Conservation (phyloP, 2,888 invertebrate genomes). For the Dorcus hopei region DNA sequence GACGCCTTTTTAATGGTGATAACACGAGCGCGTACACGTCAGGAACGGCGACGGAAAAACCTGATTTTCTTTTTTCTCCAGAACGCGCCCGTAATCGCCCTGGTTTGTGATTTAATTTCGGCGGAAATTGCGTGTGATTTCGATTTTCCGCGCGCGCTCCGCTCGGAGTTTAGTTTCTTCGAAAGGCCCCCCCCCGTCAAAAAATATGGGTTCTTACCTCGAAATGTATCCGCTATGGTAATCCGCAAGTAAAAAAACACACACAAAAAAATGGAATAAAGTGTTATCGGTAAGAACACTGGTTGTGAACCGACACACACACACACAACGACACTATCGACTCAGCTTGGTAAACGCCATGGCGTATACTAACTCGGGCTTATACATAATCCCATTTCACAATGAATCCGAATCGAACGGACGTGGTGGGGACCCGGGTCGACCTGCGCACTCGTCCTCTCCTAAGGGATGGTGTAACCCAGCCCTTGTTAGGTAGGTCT, state of each 20-base stretch:
- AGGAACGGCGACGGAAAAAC: no score
- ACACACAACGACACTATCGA: slow-evolving; percentile 4
- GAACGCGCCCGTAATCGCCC: no score
- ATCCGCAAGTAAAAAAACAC: not conserved
- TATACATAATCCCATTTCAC: slow-evolving; percentile 4
- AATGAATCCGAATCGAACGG: slow-evolving; percentile 16
- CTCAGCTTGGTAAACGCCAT: slow-evolving; percentile 10
- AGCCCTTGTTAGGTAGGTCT: slow-evolving; percentile 19
- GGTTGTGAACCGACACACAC: slow-evolving; percentile 1
- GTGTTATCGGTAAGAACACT: slow-evolving; percentile 6
- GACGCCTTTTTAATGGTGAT: no score
- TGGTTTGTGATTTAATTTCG: no score
- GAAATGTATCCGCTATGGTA: not conserved
- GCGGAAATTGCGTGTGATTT: no score
- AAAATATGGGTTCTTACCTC: not conserved
- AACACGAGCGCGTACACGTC: no score
- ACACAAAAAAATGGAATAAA: slow-evolving; percentile 10
- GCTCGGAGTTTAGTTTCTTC: no score
- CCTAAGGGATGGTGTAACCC: slow-evolving; percentile 14
- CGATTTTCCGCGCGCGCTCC: no score
- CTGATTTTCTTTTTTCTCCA: no score
- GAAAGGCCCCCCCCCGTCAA: no score
- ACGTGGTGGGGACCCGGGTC: slow-evolving; percentile 11
- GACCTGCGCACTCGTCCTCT: slow-evolving; percentile 20
- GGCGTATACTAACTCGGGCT: slow-evolving; percentile 8